Evolutionary conservation across 2,113 vertebrate species (phyloP).

Genomic region (Sciurus niger): DNA sequence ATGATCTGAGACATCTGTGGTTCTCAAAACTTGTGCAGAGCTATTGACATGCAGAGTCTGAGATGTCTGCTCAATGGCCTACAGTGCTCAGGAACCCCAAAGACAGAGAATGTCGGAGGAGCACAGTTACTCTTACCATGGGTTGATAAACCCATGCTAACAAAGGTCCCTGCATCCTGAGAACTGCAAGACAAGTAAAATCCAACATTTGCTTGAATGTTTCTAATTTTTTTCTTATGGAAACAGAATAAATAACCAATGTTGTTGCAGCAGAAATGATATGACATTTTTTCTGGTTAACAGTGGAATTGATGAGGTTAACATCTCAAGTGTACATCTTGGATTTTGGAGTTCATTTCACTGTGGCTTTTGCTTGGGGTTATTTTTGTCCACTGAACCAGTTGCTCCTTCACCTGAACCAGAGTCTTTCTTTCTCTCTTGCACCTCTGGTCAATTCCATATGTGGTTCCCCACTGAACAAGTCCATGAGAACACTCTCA

Average conservation of each 20-base stretch:
- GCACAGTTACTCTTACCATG: too few species aligned
- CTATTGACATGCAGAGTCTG: not conserved
- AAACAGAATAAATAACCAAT: not conserved
- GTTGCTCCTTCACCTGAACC: not conserved
- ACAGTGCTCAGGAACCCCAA: too few species aligned
- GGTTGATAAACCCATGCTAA: not conserved
- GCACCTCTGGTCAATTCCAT: too few species aligned
- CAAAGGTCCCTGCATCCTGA: not conserved
- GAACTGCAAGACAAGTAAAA: not conserved
- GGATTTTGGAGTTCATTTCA: not conserved
- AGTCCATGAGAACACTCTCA: not conserved
- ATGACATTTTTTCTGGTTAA: not conserved
- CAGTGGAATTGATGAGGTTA: not conserved
- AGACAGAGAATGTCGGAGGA: too few species aligned
- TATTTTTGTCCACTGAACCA: not conserved
- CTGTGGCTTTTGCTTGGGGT: not conserved
- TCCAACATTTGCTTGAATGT: too few species aligned
- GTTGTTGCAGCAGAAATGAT: not conserved
- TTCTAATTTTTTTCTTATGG: not conserved
- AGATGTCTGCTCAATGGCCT: fast-evolving
- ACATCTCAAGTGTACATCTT: not conserved
- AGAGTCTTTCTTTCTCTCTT: too few species aligned
- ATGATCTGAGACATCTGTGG: not conserved
- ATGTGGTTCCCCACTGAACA: too few species aligned
- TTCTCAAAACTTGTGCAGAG: not conserved